Conservation (phyloP, 2,113 vertebrate species). For the Podarcis cretensis region DNA sequence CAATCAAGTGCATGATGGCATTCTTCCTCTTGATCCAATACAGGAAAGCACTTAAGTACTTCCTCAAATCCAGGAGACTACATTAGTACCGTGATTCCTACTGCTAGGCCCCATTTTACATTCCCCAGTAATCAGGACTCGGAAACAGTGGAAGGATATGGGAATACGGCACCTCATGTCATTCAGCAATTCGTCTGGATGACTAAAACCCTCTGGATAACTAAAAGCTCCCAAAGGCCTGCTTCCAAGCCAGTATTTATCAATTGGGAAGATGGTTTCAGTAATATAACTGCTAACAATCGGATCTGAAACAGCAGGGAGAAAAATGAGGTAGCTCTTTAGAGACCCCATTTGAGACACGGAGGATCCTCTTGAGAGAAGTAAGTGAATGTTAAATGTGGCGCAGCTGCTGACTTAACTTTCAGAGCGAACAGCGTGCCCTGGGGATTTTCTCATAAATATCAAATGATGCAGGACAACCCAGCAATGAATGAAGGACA, state of each 20-base stretch:
- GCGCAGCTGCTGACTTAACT: slow-evolving; percentile 8
- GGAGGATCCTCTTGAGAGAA: slow-evolving; percentile 8
- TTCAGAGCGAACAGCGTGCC: slow-evolving; percentile 20
- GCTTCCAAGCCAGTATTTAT: slow-evolving; percentile 19
- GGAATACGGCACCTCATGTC: slow-evolving; percentile 16
- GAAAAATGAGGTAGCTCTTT: slow-evolving; percentile 22
- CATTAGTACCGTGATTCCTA: background rate
- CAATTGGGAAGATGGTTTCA: slow-evolving; percentile 7
- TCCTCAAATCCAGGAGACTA: slow-evolving; percentile 10
- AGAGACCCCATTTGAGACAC: background rate
- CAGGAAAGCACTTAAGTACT: background rate
- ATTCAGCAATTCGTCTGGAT: slow-evolving; percentile 41
- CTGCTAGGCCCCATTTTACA: background rate
- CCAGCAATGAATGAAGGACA: slow-evolving; percentile 12
- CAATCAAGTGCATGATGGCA: background rate
- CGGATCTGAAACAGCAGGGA: slow-evolving; percentile 35
- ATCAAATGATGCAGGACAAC: slow-evolving; percentile 13
- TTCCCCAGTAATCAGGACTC: background rate
- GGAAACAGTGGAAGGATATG: slow-evolving; percentile 25
- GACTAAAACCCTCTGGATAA: slow-evolving; percentile 48
- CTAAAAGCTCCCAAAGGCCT: slow-evolving; percentile 52
- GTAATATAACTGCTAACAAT: slow-evolving; percentile 23
- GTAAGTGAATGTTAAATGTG: slow-evolving; percentile 23
- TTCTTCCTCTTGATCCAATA: background rate
- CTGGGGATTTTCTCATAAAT: slow-evolving; percentile 4